Base-by-base conservation (phyloP, 2,113 vertebrate genomes). In the Heterocephalus glaber region DNA sequence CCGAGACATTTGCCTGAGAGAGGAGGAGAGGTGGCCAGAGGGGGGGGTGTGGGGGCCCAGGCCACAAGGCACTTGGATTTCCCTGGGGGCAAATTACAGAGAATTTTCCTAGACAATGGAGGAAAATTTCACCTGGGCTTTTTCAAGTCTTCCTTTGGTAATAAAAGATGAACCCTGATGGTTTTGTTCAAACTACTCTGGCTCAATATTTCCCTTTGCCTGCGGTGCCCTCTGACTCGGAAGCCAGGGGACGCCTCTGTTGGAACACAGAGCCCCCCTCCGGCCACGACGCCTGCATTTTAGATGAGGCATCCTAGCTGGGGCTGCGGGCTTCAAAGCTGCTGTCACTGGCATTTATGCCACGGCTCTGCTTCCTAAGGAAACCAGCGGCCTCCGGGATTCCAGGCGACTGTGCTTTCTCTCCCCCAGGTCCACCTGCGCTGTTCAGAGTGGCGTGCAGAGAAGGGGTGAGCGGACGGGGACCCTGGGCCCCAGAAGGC, bases 21-120 rank as follows among this genome's bases (percentile, higher is more conserved):
- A 86, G 91, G 3, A 33, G 92, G 96, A 16, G 89, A 38, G 80
- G 92, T n/a, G 54, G 60, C 77, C n/a, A 13, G 77, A 88, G 85
- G 70, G 54, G 76, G 4, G 58, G 74, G 20, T 80, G 72, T 41
- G 47, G 38, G 94, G 95, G 60, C 87, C 92, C 94, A 33, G 90
- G 97, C 96, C 82, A 26, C 95, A 66, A 89, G 97, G 87, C 63
- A 7, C 95, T 86, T 82, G 96, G 95, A 92, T 97, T 93, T 98
- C 98, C 98, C 98, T 97, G 89, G 98, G 98, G 99, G 97, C 97
- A 98, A 99, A 99, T 99, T 99, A 99, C 98, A 98, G 98, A 97
- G 97, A 97, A 95, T 98, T 98, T 97, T 96, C 52, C 96, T 97
- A 98, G 97, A 97, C 98, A 98, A 98, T 65, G 92, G 94, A 97